Evolutionary conservation across 2,888 invertebrate species (phyloP).

Genomic region (Drosophila nigricruria): DNA sequence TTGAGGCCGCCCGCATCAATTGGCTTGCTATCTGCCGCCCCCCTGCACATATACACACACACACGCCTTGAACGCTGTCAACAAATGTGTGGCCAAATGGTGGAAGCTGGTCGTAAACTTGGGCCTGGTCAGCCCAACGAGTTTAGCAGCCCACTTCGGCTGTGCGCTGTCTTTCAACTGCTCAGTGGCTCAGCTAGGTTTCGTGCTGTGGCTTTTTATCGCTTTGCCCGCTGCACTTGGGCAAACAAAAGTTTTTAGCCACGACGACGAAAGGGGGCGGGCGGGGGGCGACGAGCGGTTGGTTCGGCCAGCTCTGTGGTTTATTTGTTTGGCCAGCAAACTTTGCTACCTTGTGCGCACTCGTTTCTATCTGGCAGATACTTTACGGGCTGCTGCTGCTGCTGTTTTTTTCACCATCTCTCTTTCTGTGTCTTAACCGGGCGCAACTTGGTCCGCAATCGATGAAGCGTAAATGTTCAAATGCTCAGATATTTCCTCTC

Average conservation of each 20-base stretch:
- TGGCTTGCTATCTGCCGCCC: neutral
- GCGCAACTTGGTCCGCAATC: slow-evolving; percentile 64
- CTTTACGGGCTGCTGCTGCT: slow-evolving; percentile 41
- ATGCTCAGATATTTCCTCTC: slow-evolving; percentile 72
- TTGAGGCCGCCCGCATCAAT: slow-evolving; percentile 5
- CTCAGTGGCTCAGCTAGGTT: slow-evolving; percentile 48
- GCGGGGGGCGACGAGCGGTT: neutral
- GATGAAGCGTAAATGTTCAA: slow-evolving; percentile 83
- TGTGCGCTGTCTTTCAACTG: slow-evolving; percentile 7
- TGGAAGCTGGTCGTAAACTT: slow-evolving; percentile 56
- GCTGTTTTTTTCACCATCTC: slow-evolving; percentile 1
- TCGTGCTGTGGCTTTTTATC: slow-evolving; percentile 64
- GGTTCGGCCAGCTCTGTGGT: slow-evolving; percentile 51
- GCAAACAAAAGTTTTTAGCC: slow-evolving; percentile 73
- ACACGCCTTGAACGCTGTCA: slow-evolving; percentile 31
- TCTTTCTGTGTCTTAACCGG: slow-evolving; percentile 5
- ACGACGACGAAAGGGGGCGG: slow-evolving; percentile 23
- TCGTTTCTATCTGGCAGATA: slow-evolving; percentile 63
- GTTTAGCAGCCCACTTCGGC: slow-evolving; percentile 20
- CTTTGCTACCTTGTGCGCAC: slow-evolving; percentile 64
- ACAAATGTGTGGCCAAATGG: slow-evolving; percentile 41
- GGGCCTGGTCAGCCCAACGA: slow-evolving; percentile 56
- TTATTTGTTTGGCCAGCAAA: slow-evolving; percentile 80
- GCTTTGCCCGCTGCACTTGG: slow-evolving; percentile 74
- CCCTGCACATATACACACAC: neutral